These are phyloP conservation scores for Cossypha niveicapilla DNA, from an alignment of 2,797 vertebrate species.

Conservation along the genomic window DNA sequence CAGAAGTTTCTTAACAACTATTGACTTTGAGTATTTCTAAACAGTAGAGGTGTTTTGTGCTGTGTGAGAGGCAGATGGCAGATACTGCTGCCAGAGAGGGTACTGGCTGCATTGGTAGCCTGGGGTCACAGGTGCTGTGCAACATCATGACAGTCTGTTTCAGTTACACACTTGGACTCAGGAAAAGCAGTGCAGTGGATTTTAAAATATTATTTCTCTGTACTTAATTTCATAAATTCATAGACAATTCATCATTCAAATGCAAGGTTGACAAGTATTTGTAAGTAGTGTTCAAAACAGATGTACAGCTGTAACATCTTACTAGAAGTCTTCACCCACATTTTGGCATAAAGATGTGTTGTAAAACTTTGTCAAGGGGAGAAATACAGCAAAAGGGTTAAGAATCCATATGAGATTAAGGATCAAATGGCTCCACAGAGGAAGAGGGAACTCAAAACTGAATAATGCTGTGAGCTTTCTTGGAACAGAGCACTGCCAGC, in stretches of 20 bases:
- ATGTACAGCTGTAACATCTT: neutral
- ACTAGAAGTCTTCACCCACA: neutral
- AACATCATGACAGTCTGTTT: neutral
- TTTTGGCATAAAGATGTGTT: neutral
- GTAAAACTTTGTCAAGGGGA: neutral
- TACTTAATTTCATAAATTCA: neutral
- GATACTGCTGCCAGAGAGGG: neutral
- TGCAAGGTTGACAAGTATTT: neutral
- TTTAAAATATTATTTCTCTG: neutral
- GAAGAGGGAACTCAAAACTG: slow-evolving; percentile 22
- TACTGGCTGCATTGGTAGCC: neutral
- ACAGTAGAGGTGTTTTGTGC: neutral
- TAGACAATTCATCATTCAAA: neutral
- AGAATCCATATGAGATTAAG: slow-evolving; percentile 47
- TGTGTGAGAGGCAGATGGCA: neutral
- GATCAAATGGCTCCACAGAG: slow-evolving; percentile 46
- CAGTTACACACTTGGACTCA: neutral
- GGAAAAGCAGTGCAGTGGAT: neutral
- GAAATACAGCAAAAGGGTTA: slow-evolving; percentile 49
- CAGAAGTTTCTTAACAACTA: neutral
- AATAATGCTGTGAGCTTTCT: slow-evolving; percentile 24
- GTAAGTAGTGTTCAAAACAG: neutral
- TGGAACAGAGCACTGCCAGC: slow-evolving; percentile 23
- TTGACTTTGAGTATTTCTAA: neutral
- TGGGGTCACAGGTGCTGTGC: fast-evolving